Conservation (phyloP, 2,888 invertebrate genomes). For the Mesorhabditis belari region DNA sequence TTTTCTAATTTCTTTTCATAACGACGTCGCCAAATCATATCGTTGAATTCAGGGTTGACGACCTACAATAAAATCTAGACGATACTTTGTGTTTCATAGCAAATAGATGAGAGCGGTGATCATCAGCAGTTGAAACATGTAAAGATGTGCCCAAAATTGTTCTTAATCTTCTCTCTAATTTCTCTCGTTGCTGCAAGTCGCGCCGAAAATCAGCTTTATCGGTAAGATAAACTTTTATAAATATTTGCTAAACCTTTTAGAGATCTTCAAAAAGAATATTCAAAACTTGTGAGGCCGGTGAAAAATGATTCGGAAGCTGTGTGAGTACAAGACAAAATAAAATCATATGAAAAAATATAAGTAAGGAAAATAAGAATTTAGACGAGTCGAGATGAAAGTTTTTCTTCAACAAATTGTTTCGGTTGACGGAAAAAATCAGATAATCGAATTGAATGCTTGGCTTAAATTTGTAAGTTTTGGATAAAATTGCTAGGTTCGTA, state of each 20-base stretch:
- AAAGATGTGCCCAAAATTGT: neutral
- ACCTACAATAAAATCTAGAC: too few species aligned
- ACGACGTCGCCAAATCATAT: too few species aligned
- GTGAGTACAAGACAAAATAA: slow-evolving; percentile 17
- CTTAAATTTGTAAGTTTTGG: slow-evolving; percentile 39
- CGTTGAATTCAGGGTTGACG: too few species aligned
- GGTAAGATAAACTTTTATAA: slow-evolving; percentile 8
- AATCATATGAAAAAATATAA: neutral
- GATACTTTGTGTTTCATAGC: too few species aligned
- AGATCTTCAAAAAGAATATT: slow-evolving; percentile 30
- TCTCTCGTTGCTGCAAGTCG: slow-evolving; percentile 12
- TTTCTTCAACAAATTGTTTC: slow-evolving; percentile 42
- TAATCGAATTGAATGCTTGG: slow-evolving; percentile 46
- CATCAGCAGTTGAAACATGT: neutral
- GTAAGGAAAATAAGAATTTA: too few species aligned
- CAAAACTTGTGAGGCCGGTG: slow-evolving; percentile 37
- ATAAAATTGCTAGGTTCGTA: too few species aligned
- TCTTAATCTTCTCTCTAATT: neutral
- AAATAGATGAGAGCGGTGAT: too few species aligned
- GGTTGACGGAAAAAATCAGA: slow-evolving; percentile 43
- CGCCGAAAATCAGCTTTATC: slow-evolving; percentile 26
- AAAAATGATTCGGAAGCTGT: slow-evolving; percentile 24
- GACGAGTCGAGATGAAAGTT: slow-evolving; percentile 31
- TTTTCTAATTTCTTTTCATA: too few species aligned
- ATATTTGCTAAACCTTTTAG: too few species aligned